These are phyloP conservation scores for Sebastes vulpes DNA, from an alignment of 2,797 vertebrate species.

Conservation along the genomic window DNA sequence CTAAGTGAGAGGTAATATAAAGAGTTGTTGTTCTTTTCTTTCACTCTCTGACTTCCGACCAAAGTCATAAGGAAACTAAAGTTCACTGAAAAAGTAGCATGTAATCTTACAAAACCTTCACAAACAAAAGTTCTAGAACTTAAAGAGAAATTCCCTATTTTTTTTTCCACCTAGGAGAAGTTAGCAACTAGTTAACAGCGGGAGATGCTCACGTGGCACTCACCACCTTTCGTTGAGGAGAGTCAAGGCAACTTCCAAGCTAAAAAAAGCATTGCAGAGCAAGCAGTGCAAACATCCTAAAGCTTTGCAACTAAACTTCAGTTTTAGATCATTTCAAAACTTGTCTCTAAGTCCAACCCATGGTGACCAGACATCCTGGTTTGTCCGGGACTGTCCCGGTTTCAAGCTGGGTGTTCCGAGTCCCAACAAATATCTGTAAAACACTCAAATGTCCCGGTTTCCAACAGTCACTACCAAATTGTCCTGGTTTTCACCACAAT, in stretches of 20 bases:
- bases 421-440: too few species aligned
- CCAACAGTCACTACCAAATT: too few species aligned
- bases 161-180: too few species aligned
- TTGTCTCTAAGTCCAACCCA: background rate
- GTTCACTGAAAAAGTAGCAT: background rate
- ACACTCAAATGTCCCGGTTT: too few species aligned
- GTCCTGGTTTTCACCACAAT: too few species aligned
- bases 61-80: background rate
- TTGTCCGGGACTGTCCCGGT: too few species aligned
- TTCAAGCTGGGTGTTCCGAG: too few species aligned
- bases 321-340: background rate
- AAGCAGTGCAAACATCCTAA: background rate
- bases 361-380: too few species aligned
- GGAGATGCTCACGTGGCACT: background rate
- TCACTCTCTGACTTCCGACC: background rate
- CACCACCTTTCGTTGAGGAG: background rate
- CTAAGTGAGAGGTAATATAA: background rate
- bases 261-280: background rate
- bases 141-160: background rate
- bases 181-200: background rate
- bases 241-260: background rate
- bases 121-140: background rate
- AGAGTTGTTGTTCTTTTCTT: background rate
- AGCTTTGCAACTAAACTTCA: background rate
- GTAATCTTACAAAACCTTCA: background rate